Evolutionary conservation across 2,797 vertebrate species (phyloP).

Genomic region (Malacoraja senta): DNA sequence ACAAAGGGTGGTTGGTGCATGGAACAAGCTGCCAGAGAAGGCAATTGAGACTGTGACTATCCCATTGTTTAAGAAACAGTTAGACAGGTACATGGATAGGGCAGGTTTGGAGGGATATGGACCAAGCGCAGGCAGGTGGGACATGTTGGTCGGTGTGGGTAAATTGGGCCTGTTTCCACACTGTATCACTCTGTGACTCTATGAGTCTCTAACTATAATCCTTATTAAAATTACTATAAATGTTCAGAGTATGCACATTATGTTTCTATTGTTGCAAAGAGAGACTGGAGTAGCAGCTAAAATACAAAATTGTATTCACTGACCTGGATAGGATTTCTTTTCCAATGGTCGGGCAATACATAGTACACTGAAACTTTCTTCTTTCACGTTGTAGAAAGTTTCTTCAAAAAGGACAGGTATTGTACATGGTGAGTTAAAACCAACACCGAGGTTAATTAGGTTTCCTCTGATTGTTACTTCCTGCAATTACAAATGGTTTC

Average conservation of each 20-base stretch:
- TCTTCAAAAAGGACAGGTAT: slow-evolving; percentile 91
- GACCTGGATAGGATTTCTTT: slow-evolving; percentile 59
- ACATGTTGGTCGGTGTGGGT: too few relatives aligned
- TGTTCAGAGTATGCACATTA: background rate
- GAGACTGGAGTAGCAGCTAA: background rate
- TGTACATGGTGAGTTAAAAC: slow-evolving; percentile 59
- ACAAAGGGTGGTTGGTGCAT: too few relatives aligned
- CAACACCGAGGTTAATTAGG: slow-evolving; percentile 71
- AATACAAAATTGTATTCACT: slow-evolving; percentile 13
- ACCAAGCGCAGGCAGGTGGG: too few relatives aligned
- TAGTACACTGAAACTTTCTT: slow-evolving; percentile 88
- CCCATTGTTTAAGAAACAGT: too few relatives aligned
- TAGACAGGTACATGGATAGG: too few relatives aligned
- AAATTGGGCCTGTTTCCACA: too few relatives aligned
- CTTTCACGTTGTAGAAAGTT: slow-evolving; percentile 92
- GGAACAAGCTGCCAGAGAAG: too few relatives aligned
- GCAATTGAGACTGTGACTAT: too few relatives aligned
- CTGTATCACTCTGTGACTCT: too few relatives aligned
- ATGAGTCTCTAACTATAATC: too few relatives aligned
- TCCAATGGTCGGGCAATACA: slow-evolving; percentile 76
- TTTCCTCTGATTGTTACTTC: slow-evolving; percentile 79
- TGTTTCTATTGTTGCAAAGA: background rate
- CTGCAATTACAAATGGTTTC: slow-evolving; percentile 52
- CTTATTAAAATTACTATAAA: background rate
- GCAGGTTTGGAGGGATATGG: too few relatives aligned